These are phyloP conservation scores for Danio albolineatus DNA, from an alignment of 2,797 vertebrate species.

Conservation along the genomic window DNA sequence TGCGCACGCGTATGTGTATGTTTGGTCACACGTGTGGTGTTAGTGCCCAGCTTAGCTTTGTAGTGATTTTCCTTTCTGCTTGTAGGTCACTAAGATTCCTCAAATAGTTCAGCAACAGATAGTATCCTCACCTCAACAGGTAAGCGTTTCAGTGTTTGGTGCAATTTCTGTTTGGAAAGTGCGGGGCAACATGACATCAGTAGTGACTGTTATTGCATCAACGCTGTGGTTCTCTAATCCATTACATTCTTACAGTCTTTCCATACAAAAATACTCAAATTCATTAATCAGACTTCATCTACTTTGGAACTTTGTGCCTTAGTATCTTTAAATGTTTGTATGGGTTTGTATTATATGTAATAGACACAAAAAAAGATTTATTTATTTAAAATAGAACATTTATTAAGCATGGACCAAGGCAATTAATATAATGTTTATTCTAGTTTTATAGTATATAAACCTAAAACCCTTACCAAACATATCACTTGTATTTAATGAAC, in stretches of 20 bases:
- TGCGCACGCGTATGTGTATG: neutral
- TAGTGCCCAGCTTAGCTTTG: constrained; percentile 29
- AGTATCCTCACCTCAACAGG: constrained; percentile 90
- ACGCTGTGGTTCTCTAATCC: neutral
- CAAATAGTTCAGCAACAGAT: constrained; percentile 94
- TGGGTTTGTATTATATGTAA: neutral
- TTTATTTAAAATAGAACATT: too few species aligned
- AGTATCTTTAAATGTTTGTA: neutral
- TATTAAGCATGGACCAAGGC: too few species aligned
- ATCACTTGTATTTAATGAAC: too few species aligned
- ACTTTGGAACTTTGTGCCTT: too few species aligned
- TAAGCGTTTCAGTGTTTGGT: constrained; percentile 65
- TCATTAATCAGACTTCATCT: too few species aligned
- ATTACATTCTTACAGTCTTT: neutral
- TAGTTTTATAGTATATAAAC: too few species aligned
- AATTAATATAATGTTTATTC: too few species aligned
- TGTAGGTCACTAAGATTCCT: constrained; percentile 91
- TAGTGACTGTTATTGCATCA: neutral
- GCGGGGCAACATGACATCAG: neutral
- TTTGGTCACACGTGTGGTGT: constrained; percentile 15
- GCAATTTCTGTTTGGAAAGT: neutral
- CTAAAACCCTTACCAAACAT: too few species aligned
- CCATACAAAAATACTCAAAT: neutral
- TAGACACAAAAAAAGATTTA: too few species aligned
- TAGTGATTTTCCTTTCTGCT: constrained; percentile 60